These are phyloP conservation scores for Macquaria australasica DNA, from an alignment of 2,113 vertebrate species.

Conservation along the genomic window DNA sequence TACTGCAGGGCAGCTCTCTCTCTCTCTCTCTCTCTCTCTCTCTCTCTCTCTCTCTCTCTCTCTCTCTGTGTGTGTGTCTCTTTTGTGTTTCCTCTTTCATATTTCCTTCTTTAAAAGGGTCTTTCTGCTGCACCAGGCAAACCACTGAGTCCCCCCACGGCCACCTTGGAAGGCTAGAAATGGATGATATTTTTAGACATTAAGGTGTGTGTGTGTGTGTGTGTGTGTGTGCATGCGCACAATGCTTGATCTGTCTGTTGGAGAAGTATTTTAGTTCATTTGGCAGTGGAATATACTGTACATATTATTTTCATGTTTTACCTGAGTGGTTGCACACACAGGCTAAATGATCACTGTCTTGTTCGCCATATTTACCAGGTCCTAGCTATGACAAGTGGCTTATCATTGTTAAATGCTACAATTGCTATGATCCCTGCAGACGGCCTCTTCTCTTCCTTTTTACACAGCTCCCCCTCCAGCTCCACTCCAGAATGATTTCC, in stretches of 20 bases:
- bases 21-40: not conserved
- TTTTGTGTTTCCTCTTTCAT: slow-evolving; percentile 53
- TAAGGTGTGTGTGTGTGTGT: slow-evolving; percentile 33
- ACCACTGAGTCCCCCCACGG: slow-evolving; percentile 28
- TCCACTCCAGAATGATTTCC: slow-evolving; percentile 40
- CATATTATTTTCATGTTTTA: not conserved
- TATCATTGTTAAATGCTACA: not conserved
- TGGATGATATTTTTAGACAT: slow-evolving; percentile 53
- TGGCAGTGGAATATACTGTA: not conserved
- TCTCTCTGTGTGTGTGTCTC: slow-evolving; percentile 15
- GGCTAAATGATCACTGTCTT: not conserved
- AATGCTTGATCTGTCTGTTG: not conserved
- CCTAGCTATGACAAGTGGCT: slow-evolving; percentile 5
- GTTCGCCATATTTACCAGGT: not conserved
- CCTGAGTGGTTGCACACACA: not conserved
- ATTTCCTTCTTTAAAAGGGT: slow-evolving; percentile 53
- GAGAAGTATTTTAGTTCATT: not conserved
- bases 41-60: not conserved
- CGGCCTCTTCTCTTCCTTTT: slow-evolving; percentile 6
- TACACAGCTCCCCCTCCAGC: not conserved
- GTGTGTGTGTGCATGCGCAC: too few relatives aligned
- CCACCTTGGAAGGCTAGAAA: slow-evolving; percentile 23
- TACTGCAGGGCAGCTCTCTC: slow-evolving; percentile 63
- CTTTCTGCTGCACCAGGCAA: slow-evolving; percentile 43
- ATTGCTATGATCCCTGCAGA: not conserved